phyloP scores from a whole-genome alignment of 2,888 invertebrate species.

The Agonopterix alstromeriana region DNA sequence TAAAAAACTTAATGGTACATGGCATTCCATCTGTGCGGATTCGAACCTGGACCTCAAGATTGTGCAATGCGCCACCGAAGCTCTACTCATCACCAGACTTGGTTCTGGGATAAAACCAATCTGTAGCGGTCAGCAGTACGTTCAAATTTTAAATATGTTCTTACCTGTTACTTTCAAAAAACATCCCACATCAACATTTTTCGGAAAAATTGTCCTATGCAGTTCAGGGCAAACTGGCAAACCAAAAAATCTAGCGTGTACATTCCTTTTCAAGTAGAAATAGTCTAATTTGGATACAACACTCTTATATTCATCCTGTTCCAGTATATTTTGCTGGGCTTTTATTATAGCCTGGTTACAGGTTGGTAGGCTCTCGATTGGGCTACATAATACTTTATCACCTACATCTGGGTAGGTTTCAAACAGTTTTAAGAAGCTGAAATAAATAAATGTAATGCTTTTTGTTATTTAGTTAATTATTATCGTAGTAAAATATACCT shows the following conservation, averaged over 20 bases:
- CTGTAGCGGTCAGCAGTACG: too few relatives aligned
- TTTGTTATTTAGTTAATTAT: background rate
- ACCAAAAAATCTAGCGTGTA: slow-evolving; percentile 81
- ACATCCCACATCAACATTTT: slow-evolving; percentile 81
- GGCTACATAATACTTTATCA: slow-evolving; percentile 80
- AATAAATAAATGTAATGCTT: slow-evolving; percentile 31
- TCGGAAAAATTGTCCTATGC: slow-evolving; percentile 80
- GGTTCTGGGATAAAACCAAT: too few relatives aligned
- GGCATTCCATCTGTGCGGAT: too few relatives aligned
- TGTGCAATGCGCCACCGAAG: too few relatives aligned
- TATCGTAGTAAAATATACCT: background rate
- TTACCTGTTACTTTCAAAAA: slow-evolving; percentile 85
- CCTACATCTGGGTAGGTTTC: slow-evolving; percentile 82
- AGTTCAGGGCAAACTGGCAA: slow-evolving; percentile 83
- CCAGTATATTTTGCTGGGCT: slow-evolving; percentile 76
- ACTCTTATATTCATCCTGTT: slow-evolving; percentile 47
- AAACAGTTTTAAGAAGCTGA: slow-evolving; percentile 82
- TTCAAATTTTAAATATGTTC: background rate
- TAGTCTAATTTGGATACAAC: slow-evolving; percentile 38
- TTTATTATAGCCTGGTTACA: slow-evolving; percentile 80
- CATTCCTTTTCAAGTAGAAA: slow-evolving; percentile 76
- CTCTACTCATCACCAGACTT: too few relatives aligned
- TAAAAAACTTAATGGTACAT: too few relatives aligned
- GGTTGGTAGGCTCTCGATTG: slow-evolving; percentile 77
- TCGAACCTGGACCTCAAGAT: too few relatives aligned